Conservation (phyloP, 2,797 vertebrate genomes). For the Chiloscyllium punctatum region DNA sequence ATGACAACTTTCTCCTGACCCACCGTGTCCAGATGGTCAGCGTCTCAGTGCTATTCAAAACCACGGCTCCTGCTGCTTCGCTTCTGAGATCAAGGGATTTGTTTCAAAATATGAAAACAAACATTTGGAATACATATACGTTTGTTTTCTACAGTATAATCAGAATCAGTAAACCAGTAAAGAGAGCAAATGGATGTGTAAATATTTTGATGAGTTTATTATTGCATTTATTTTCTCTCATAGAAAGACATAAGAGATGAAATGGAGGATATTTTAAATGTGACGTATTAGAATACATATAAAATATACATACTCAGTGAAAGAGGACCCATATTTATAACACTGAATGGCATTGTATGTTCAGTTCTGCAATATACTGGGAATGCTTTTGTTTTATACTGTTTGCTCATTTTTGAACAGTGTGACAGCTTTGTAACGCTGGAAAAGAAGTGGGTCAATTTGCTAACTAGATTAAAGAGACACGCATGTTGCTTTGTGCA, state of each 20-base stretch:
- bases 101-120: background rate
- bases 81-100: background rate
- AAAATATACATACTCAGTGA: background rate
- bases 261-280: background rate
- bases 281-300: background rate
- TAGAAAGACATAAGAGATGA: background rate
- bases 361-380: background rate
- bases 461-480: constrained; percentile 28
- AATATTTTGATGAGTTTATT: background rate
- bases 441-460: background rate
- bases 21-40: background rate
- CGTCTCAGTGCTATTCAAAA: background rate
- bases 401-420: constrained; percentile 10
- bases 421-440: background rate
- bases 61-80: background rate
- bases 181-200: background rate
- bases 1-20: background rate
- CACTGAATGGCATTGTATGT: background rate
- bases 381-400: background rate
- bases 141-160: background rate
- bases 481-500: background rate
- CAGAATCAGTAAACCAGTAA: background rate
- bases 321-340: background rate
- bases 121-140: background rate
- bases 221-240: background rate